A percentile compares a stretch with the other conserved stretches of the same genome.
phyloP scores from a whole-genome alignment of 2,797 vertebrate genomes.

The Melanotaenia nigrans region DNA sequence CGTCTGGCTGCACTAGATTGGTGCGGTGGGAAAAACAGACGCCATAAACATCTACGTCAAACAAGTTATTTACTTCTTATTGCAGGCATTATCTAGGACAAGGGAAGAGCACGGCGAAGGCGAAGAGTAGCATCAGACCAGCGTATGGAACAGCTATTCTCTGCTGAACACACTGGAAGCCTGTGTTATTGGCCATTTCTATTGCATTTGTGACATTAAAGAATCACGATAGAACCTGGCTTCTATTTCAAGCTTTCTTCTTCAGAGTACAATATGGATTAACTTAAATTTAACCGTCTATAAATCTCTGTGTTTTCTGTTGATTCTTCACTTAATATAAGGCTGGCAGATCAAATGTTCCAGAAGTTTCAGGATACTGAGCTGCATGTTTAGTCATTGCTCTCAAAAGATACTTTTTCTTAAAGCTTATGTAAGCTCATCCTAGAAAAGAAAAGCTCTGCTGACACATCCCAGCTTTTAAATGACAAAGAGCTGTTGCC shows the following conservation, averaged over 20 bases:
- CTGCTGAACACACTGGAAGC: no score
- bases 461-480: slow-evolving; percentile 28
- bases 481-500: slow-evolving; percentile 21
- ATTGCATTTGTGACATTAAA: neutral
- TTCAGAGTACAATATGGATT: neutral
- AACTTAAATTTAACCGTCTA: neutral
- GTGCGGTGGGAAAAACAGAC: no score
- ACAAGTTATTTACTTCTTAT: no score
- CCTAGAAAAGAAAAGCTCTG: neutral
- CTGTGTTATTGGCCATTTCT: neutral
- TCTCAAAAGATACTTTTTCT: no score
- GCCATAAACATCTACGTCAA: no score
- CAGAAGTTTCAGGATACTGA: slow-evolving; percentile 3
- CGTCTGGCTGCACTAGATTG: no score
- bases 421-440: neutral
- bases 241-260: slow-evolving; percentile 2
- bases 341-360: slow-evolving; percentile 7
- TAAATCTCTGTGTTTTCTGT: slow-evolving; percentile 6
- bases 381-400: neutral
- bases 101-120: no score
- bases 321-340: neutral
- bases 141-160: no score
- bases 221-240: neutral
- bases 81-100: no score
- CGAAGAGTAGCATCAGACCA: no score